Evolutionary conservation across 2,113 vertebrate species (phyloP), one percentile per base, ranked within the genome.

Genomic region (Zingel zingel): DNA sequence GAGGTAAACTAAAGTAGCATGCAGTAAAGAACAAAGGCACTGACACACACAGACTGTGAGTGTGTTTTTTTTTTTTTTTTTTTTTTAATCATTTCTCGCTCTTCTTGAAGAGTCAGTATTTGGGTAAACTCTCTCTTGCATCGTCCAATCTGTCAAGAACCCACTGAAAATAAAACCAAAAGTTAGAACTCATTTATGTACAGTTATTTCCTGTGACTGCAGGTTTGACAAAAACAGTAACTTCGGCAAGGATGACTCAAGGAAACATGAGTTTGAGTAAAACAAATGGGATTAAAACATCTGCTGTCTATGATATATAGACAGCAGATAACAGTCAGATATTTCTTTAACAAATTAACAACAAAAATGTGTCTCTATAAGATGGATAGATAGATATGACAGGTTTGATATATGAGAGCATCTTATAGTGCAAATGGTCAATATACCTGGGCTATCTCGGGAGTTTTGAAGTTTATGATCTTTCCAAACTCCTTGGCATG

Each of bases 401-500:
- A n/a, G n/a, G n/a, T n/a, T n/a, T n/a, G n/a, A n/a, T n/a, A n/a
- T 47, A 9, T 16, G 39, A 25, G 18, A 25, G 9, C 6, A 59
- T 66, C 18, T 33, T 53, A 19, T 6, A 9, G 16, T 45, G 4
- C 36, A 39, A 51, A 48, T 16, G 0, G 2, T 21, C 2, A 27
- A 27, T 88, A 94, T 95, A 99, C 98, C 95, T 95, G 97, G 76
- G 98, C 98, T 87, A 99, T 96, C 79, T 98, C 96, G 45, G 97
- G 94, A 71, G 94, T 96, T 95, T 81, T 97, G 91, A 99, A 99
- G 94, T 99, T 99, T 91, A 99, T 97, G 87, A 99, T 99, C 96
- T 99, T 99, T 84, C 98, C 98, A 95, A 97, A 99, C 92, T 99
- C 98, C 93, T 97, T 99, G 93, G 98, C 97, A 83, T 99, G 98